Evolutionary conservation across 2,113 vertebrate species (phyloP).

Genomic region (Catharus bicknelli): DNA sequence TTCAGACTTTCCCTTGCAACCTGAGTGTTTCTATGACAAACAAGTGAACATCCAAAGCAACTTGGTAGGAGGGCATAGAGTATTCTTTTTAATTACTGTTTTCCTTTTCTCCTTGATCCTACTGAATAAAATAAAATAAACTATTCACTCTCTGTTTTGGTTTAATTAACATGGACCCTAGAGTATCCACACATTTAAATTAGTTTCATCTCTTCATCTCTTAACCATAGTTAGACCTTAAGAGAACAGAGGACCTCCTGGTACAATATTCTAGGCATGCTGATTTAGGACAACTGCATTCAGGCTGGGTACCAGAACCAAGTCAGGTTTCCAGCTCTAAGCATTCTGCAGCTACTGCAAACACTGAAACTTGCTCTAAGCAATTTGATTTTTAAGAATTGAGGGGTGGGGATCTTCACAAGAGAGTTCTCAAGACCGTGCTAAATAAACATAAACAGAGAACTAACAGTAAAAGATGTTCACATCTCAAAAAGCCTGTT

Average conservation of each 20-base stretch:
- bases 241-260: neutral
- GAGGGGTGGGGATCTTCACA: neutral
- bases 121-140: neutral
- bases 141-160: neutral
- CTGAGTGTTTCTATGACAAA: neutral
- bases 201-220: neutral
- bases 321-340: neutral
- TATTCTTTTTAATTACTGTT: neutral
- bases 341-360: neutral
- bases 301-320: neutral
- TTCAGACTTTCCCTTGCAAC: neutral
- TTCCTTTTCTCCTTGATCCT: neutral
- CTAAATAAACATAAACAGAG: neutral
- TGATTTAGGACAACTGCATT: rapidly evolving
- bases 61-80: neutral
- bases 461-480: neutral
- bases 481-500: neutral
- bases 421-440: neutral
- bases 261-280: neutral
- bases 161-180: neutral
- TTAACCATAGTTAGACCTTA: neutral
- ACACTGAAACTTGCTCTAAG: neutral
- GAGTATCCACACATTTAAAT: neutral
- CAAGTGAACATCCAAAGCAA: neutral
- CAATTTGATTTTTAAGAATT: neutral